phyloP scores from a whole-genome alignment of 2,888 invertebrate genomes.

The Microplitis manilae region DNA sequence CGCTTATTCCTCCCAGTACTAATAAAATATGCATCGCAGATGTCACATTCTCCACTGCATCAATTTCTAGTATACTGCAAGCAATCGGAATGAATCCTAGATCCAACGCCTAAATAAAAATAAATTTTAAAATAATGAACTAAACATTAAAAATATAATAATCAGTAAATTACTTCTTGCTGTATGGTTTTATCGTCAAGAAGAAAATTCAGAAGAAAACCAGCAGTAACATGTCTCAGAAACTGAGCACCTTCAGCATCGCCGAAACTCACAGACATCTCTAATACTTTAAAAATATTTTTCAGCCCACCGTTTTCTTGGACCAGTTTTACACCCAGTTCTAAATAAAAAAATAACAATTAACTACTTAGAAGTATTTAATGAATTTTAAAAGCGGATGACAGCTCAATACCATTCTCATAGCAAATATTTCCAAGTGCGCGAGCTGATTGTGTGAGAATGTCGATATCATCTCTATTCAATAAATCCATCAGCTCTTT shows the following conservation, averaged over 20 bases:
- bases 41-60: conserved; percentile 71
- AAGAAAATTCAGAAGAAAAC: conserved; percentile 85
- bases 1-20: conserved; percentile 73
- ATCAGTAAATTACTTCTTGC: conserved; percentile 68
- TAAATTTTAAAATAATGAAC: background rate
- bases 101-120: conserved; percentile 68
- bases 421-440: conserved; percentile 92
- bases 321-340: conserved; percentile 63
- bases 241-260: conserved; percentile 62
- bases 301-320: conserved; percentile 73
- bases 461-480: conserved; percentile 72
- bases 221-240: conserved; percentile 80
- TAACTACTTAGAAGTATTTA: conserved; percentile 6
- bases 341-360: conserved; percentile 50
- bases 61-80: conserved; percentile 71
- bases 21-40: conserved; percentile 73
- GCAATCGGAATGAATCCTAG: conserved; percentile 72
- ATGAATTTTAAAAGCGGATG: conserved; percentile 10
- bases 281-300: conserved; percentile 60
- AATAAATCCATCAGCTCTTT: conserved; percentile 76
- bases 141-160: conserved; percentile 2
- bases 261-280: conserved; percentile 54
- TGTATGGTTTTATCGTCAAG: conserved; percentile 81
- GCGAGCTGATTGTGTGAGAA: conserved; percentile 83
- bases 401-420: conserved; percentile 80